Evolutionary conservation across 2,797 vertebrate genomes (phyloP), one percentile per base, ranked within the genome.

Genomic region (Anolis apletophallus): DNA sequence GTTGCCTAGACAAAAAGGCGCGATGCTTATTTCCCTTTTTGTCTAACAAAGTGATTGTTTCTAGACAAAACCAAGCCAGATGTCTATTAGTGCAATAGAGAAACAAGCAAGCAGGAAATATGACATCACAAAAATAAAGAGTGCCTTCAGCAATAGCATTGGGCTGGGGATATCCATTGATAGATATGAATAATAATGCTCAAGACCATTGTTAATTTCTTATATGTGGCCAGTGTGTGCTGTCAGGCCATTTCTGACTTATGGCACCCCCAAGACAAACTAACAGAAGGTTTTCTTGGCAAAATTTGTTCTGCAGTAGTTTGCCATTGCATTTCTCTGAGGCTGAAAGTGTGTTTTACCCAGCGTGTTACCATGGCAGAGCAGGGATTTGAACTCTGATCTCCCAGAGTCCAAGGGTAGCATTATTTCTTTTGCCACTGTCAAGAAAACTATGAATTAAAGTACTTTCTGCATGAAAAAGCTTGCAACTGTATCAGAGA

Each of bases 81-180:
- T 75, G 67, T 90, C 72, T 32, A 81, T 5, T 54, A 10, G 0
- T 46, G 34, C 88, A 87, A 87, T 71, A 40, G 84, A 86, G 80
- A 80, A 29, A 77, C 29, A 26, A 50, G n/a, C 5, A 83, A 87
- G 68, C 55, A 5, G 5, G 1, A 8, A 26, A 3, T 36, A 52
- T 6, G n/a, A n/a, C n/a, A n/a, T n/a, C 29, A 6, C 57, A 83
- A 32, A 26, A 57, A 4, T n/a, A 12, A 12, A 64, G 17, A 85
- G 54, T 87, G 83, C 69, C 23, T 76, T 80, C 90, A 32, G 73
- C 12, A 80, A 26, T 83, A 79, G 16, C 0, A 0, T 69, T 46
- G 84, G 71, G 6, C 46, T 6, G 19, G 16, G 17, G 6, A 3
- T 6, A 7, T 6, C 4, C 17, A 59, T 59, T 59, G 57, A 19